Percentiles rank a stretch among this genome's conserved stretches.
Evolutionary conservation across 2,113 vertebrate genomes (phyloP).

Genomic region (Telmatochromis sp.): DNA sequence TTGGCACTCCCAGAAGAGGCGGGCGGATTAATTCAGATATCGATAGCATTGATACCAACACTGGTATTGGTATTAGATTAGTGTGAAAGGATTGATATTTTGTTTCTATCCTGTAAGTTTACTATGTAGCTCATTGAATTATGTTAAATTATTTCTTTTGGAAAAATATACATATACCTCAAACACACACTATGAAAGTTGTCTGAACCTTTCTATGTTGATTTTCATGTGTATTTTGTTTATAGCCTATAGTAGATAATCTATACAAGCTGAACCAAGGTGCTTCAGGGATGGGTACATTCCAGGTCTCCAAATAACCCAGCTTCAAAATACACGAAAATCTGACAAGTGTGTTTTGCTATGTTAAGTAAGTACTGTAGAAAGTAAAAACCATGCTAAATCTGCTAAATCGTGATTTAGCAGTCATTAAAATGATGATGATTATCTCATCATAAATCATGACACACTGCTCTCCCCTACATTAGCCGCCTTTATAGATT

Average conservation of each 20-base stretch:
- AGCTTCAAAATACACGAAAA: background rate
- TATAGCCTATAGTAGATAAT: background rate
- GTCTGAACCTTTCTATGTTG: background rate
- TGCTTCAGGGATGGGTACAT: background rate
- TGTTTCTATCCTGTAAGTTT: background rate
- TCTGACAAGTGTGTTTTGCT: background rate
- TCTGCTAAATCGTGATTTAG: background rate
- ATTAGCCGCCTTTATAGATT: background rate
- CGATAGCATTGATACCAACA: rapidly evolving
- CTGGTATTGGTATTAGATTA: background rate
- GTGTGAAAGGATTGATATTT: background rate
- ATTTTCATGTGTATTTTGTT: background rate
- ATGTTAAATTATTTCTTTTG: background rate
- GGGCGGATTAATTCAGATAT: background rate
- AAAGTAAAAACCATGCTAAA: background rate
- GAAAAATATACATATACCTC: background rate
- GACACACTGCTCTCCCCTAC: background rate
- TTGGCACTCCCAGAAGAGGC: background rate
- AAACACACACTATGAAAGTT: background rate
- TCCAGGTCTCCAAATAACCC: background rate
- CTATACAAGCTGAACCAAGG: background rate
- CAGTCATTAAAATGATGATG: background rate
- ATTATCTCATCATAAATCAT: background rate
- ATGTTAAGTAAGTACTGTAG: background rate
- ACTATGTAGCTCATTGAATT: background rate